Evolutionary conservation across 2,113 vertebrate genomes (phyloP).

Genomic region (Hipposideros armiger): DNA sequence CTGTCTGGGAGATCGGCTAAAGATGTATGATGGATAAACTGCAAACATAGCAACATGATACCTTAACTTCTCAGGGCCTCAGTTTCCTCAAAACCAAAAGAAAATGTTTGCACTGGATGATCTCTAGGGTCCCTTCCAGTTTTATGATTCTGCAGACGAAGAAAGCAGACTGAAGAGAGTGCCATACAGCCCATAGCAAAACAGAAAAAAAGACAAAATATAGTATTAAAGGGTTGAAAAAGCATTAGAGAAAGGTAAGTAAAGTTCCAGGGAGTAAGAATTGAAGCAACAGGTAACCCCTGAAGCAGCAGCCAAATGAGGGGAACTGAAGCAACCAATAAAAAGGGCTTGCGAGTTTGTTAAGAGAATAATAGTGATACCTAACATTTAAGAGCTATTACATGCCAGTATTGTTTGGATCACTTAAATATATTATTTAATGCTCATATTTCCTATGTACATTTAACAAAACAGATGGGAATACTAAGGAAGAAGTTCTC

Average conservation of each 20-base stretch:
- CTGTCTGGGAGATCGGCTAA: slow-evolving; percentile 24
- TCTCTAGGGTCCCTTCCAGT: slow-evolving; percentile 71
- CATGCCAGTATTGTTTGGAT: neutral
- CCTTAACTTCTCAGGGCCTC: slow-evolving; percentile 66
- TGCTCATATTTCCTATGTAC: neutral
- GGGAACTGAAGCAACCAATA: neutral
- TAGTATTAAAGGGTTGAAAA: neutral
- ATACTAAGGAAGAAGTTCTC: slow-evolving; percentile 19
- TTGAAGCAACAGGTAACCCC: neutral
- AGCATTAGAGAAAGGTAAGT: neutral
- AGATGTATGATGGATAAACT: slow-evolving; percentile 8
- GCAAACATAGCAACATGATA: slow-evolving; percentile 59
- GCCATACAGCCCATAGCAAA: neutral
- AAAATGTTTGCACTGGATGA: slow-evolving; percentile 65
- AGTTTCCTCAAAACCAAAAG: slow-evolving; percentile 72
- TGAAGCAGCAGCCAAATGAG: neutral
- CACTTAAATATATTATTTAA: neutral
- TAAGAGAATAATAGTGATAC: neutral
- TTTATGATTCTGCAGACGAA: slow-evolving; percentile 70
- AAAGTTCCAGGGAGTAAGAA: neutral
- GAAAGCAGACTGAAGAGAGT: slow-evolving; percentile 67
- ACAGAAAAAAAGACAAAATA: slow-evolving; percentile 13
- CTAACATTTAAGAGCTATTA: neutral
- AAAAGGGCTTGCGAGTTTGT: slow-evolving; percentile 7
- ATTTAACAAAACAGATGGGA: slow-evolving; percentile 18